These are phyloP conservation scores for Calameuta filiformis DNA, from an alignment of 2,888 invertebrate genomes.

Conservation along the genomic window DNA sequence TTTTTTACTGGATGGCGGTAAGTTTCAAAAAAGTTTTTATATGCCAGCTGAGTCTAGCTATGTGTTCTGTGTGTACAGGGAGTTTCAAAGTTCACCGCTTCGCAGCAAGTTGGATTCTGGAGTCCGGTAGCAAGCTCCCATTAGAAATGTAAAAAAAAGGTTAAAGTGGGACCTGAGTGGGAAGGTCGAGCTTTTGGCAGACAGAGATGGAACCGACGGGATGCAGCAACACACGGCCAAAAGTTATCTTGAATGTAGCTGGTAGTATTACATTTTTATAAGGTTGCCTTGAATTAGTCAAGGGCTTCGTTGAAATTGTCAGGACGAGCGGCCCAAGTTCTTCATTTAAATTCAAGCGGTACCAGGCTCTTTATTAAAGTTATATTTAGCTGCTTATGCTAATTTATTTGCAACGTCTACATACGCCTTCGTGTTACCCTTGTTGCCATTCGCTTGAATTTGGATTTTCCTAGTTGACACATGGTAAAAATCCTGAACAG, in stretches of 20 bases:
- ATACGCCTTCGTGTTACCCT: background rate
- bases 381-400: background rate
- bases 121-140: background rate
- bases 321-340: background rate
- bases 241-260: background rate
- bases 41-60: background rate
- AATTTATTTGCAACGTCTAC: background rate
- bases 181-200: background rate
- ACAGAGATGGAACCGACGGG: background rate
- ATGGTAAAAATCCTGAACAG: background rate
- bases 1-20: background rate
- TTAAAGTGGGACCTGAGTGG: background rate
- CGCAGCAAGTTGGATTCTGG: background rate
- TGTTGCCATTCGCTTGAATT: background rate
- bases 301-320: background rate
- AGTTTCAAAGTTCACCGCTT: background rate
- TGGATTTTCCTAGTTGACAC: background rate
- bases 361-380: background rate
- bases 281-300: background rate
- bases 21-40: background rate
- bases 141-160: background rate
- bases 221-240: background rate
- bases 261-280: background rate
- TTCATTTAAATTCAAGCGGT: constrained; percentile 1
- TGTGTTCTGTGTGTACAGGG: background rate